Percentiles rank a stretch among this genome's conserved stretches.
Conservation (phyloP, 2,888 invertebrate species). For the Rambutsinella grinnellia region DNA sequence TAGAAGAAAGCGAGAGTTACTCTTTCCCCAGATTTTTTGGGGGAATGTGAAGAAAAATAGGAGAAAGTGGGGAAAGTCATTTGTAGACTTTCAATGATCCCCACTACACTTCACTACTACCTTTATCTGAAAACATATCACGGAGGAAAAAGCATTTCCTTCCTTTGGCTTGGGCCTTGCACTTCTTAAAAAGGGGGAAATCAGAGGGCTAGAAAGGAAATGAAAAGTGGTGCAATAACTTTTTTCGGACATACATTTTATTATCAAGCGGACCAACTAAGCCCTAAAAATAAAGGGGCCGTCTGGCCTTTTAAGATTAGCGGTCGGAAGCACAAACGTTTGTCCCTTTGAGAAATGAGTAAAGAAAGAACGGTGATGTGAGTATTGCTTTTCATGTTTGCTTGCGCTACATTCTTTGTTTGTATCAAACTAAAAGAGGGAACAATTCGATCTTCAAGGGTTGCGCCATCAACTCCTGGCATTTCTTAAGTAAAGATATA, state of each 20-base stretch:
- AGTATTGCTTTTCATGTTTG: too few relatives aligned
- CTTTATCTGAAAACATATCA: neutral
- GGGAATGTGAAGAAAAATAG: too few relatives aligned
- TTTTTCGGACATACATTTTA: slow-evolving; percentile 47
- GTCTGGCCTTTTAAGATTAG: slow-evolving; percentile 51
- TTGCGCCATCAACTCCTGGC: too few relatives aligned
- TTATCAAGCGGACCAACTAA: slow-evolving; percentile 45
- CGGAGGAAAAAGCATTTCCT: neutral
- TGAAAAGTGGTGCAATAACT: slow-evolving; percentile 54
- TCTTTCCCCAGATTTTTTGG: neutral
- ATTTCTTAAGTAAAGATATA: too few relatives aligned
- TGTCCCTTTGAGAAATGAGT: slow-evolving; percentile 43
- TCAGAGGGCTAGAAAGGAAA: slow-evolving; percentile 23
- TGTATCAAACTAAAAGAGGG: too few relatives aligned
- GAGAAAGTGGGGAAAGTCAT: too few relatives aligned
- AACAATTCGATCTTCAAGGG: too few relatives aligned
- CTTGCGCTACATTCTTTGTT: too few relatives aligned
- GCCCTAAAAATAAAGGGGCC: slow-evolving; percentile 42
- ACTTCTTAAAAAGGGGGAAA: neutral
- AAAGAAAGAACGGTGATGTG: slow-evolving; percentile 16
- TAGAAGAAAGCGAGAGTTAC: neutral
- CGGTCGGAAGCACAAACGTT: slow-evolving; percentile 26
- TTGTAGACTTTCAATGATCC: too few relatives aligned
- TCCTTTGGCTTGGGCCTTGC: slow-evolving; percentile 11
- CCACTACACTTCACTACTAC: too few relatives aligned